Percentiles rank a stretch among this genome's conserved stretches.
Conservation (phyloP, 2,888 invertebrate species). For the Diaprepes abbreviatus region DNA sequence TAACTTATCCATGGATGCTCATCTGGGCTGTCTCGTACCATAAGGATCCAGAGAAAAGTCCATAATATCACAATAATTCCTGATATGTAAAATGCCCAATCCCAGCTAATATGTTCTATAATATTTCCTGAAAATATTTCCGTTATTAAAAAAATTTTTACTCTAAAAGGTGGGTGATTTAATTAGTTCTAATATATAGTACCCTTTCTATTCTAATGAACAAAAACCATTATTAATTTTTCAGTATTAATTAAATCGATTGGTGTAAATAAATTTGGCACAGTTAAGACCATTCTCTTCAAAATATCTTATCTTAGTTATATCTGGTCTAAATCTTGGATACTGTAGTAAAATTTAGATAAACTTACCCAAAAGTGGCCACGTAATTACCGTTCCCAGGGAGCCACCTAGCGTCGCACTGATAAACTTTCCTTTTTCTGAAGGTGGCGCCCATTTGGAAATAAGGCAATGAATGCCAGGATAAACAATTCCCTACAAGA, state of each 20-base stretch:
- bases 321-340: too few species aligned
- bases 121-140: conserved; percentile 37
- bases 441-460: conserved; percentile 68
- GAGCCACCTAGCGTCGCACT: conserved; percentile 69
- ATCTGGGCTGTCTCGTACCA: conserved; percentile 71
- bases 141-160: too few species aligned
- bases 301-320: too few species aligned
- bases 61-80: conserved; percentile 60
- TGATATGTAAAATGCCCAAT: conserved; percentile 63
- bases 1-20: conserved; percentile 71
- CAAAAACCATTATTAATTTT: too few species aligned
- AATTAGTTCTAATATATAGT: too few species aligned
- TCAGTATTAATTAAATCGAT: too few species aligned
- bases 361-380: conserved; percentile 67
- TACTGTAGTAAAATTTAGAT: too few species aligned
- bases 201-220: too few species aligned
- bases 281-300: too few species aligned
- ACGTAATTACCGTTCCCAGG: conserved; percentile 69
- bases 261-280: too few species aligned
- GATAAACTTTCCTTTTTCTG: conserved; percentile 69
- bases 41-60: conserved; percentile 67
- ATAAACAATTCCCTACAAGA: conserved; percentile 64
- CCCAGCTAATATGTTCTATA: conserved; percentile 60
- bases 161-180: too few species aligned
- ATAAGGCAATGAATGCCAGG: conserved; percentile 64